Conservation (phyloP, 2,113 vertebrate species). For the Dolichallabes microphthalmus region DNA sequence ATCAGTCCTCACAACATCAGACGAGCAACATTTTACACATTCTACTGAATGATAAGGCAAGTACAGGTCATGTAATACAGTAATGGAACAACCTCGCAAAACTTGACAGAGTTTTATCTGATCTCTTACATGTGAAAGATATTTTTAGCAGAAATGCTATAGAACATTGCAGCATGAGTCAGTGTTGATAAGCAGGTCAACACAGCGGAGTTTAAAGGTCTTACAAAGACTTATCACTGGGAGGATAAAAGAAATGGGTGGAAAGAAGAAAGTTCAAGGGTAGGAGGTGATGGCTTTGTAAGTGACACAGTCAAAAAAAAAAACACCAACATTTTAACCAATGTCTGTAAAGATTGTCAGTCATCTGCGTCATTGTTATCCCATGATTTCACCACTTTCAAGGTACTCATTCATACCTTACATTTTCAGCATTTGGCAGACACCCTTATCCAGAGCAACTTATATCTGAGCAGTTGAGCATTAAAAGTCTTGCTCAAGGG, state of each 20-base stretch:
- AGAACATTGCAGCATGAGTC: neutral
- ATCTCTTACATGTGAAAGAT: neutral
- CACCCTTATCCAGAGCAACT: no score
- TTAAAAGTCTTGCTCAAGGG: no score
- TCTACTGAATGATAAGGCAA: neutral
- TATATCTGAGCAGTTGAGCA: no score
- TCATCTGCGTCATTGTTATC: no score
- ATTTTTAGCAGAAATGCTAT: neutral
- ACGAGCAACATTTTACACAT: neutral
- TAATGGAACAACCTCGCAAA: neutral
- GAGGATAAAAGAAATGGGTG: neutral
- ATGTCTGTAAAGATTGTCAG: no score
- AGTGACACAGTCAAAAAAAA: neutral
- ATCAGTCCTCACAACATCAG: neutral
- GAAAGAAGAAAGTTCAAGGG: neutral
- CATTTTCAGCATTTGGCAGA: no score
- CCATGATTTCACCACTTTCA: no score
- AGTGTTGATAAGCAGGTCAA: neutral
- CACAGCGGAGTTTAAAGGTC: neutral
- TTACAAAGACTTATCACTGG: neutral
- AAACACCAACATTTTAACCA: neutral
- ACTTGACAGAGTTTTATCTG: neutral
- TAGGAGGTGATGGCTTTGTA: neutral
- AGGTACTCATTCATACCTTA: no score
- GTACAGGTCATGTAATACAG: neutral